Evolutionary conservation across 2,113 vertebrate species (phyloP).

Genomic region (Hyla sarda): DNA sequence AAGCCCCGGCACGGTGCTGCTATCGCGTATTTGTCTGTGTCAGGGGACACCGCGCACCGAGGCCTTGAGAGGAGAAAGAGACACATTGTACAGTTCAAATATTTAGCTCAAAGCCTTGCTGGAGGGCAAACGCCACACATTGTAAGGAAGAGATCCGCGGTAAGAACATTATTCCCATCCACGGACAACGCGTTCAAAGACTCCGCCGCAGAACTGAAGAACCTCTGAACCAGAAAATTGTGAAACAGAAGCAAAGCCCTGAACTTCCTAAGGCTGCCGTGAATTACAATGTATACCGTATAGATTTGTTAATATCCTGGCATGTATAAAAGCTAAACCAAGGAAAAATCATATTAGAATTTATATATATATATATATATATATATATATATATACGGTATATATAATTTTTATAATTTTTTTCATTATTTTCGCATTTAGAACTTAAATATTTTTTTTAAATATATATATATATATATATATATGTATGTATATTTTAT

Average conservation of each 20-base stretch:
- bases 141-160: constrained; percentile 49
- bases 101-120: constrained; percentile 51
- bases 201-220: constrained; percentile 32
- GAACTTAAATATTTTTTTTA: too few species aligned
- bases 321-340: not conserved
- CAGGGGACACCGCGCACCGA: constrained; percentile 11
- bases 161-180: constrained; percentile 50
- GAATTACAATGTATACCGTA: not conserved
- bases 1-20: constrained; percentile 4
- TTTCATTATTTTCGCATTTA: too few species aligned
- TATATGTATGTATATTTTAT: too few species aligned
- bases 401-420: too few species aligned
- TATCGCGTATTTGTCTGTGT: constrained; percentile 10
- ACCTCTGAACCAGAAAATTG: constrained; percentile 41
- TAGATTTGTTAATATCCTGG: not conserved
- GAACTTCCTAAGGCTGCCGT: not conserved
- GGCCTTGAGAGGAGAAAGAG: constrained; percentile 51
- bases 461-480: too few species aligned
- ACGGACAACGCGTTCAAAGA: constrained; percentile 17
- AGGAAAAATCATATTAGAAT: too few species aligned
- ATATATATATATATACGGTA: too few species aligned
- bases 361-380: too few species aligned
- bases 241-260: constrained; percentile 37
- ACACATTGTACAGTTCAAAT: constrained; percentile 50
- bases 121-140: constrained; percentile 50